phyloP scores from a whole-genome alignment of 2,113 vertebrate genomes.

The Dicrurus megarhynchus region DNA sequence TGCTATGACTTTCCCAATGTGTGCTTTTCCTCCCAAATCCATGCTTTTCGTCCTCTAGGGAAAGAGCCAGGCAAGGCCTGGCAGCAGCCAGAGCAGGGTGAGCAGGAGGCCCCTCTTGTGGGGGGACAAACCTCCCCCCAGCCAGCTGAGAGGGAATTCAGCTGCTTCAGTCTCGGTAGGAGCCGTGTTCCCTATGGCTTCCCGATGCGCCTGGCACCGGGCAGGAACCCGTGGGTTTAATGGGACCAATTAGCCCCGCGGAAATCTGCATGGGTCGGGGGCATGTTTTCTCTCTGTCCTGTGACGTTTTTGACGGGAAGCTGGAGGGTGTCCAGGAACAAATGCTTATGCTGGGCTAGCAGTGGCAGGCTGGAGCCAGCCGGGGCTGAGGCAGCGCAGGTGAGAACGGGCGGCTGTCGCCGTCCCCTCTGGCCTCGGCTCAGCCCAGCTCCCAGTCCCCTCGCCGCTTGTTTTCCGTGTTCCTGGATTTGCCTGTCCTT shows the following conservation, averaged over 20 bases:
- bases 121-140: not conserved
- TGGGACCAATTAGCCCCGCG: not conserved
- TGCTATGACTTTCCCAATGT: not conserved
- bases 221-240: not conserved
- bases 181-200: not conserved
- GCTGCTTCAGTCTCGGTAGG: not conserved
- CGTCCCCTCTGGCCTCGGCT: not conserved
- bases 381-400: not conserved
- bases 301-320: not conserved
- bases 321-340: constrained; percentile 10
- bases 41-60: fast-evolving
- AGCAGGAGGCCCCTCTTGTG: not conserved
- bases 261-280: not conserved
- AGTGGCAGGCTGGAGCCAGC: not conserved
- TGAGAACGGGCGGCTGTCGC: fast-evolving
- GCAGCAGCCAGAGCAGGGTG: not conserved
- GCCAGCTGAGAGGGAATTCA: not conserved
- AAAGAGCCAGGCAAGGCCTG: not conserved
- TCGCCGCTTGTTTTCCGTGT: fast-evolving
- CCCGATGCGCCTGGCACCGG: fast-evolving
- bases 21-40: not conserved
- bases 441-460: not conserved
- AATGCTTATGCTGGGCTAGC: not conserved
- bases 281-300: not conserved
- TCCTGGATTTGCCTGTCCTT: not conserved